Evolutionary conservation across 2,113 vertebrate species (phyloP), one percentile per base, ranked within the genome.

Genomic region (Albula goreensis): DNA sequence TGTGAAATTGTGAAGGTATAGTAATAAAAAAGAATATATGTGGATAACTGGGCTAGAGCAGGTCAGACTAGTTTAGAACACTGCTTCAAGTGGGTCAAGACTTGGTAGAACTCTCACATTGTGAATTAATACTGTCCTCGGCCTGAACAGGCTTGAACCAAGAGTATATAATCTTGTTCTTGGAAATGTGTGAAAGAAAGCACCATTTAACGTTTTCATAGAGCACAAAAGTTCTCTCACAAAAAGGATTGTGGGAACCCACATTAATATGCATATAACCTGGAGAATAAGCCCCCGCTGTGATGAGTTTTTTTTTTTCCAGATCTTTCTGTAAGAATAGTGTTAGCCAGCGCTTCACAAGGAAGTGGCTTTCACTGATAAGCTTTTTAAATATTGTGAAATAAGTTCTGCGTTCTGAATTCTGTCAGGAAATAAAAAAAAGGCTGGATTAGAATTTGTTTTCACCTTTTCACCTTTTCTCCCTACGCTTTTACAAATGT

Each of bases 191-290:
- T 88, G 31, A 41, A 84, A 88, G 85, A 84, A 84, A 84, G 81
- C 70, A 50, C 82, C 88, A 86, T 89, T 87, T 88, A 41, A 41
- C 31, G 31, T 41, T 41, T 41, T 41, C 31, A 41, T 41, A 41
- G 31, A 41, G 31, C 31, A 41, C 31, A 41, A 41, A 41, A 41
- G 31, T 41, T 41, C 31, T 41, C 31, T 41, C 31, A 41, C 31
- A 41, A 41, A 57, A 19, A 70, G 82, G 31, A 81, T 89, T 90
- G 87, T 56, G 78, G 86, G 51, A 78, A 85, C 79, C 83, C 70
- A 77, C 63, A 88, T 87, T 82, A 86, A 88, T 90, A 90, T 89
- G 89, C 83, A 82, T 77, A 80, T 86, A 60, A 87, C 78, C 83
- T 88, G n/a, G 25, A 25, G 60, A 50, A 74, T 51, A 70, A 85